Evolutionary conservation across 1,140 invertebrate species (phyloP), one percentile per base, ranked within the genome.

Genomic region (Brachystomella parvula): DNA sequence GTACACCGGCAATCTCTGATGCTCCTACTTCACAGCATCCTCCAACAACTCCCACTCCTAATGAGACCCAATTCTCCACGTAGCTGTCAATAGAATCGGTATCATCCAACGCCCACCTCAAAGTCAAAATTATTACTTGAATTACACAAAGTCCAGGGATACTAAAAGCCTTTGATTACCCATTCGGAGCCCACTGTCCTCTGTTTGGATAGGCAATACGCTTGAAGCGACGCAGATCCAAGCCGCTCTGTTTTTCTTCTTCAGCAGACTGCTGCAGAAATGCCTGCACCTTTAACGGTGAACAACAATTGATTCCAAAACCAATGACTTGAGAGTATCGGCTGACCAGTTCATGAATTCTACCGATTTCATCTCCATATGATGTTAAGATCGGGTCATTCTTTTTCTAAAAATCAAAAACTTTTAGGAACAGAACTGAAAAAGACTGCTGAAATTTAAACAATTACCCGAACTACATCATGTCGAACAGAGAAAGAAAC

Each of bases 281-380:
- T 1, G 81, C 75, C 0, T 76, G 75, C 2, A 89, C 82, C 72
- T 79, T 74, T 29, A 78, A 77, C 1, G 89, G 88, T 60, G 83
- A 78, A 1, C 90, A 82, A 77, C 94, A 96, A 77, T 96, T 96
- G 0, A 92, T 83, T 1, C 93, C 94, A 57, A 95, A 82, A 1
- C 85, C 92, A 35, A 87, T 79, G 35, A 90, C 79, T 76, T 90
- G 85, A 21, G 84, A 78, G 2, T 83, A 82, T 71, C 82, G 83
- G 29, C 88, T 65, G 77, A 79, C 69, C 0, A 24, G 59, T 15
- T 81, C 76, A 1, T 83, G 84, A 3, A 83, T 82, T 64, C 82
- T 76, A 65, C 78, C 76, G 69, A 94, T 90, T 63, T 79, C 81
- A 73, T 92, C 90, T 3, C 90, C 90, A 72, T 76, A 68, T 44